Evolutionary conservation across 2,888 invertebrate genomes (phyloP).

Genomic region (Drosophila borborema): DNA sequence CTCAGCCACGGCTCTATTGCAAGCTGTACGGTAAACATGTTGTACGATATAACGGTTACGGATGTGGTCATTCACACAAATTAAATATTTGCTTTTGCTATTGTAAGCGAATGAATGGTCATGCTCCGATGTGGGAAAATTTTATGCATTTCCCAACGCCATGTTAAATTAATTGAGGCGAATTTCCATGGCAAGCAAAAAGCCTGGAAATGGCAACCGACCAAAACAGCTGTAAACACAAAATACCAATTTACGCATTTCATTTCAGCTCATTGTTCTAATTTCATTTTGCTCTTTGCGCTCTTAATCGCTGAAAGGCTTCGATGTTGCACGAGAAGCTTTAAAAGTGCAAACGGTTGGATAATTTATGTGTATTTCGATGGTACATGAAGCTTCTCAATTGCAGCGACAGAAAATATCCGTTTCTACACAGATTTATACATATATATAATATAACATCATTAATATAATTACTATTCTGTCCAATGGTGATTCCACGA

Average conservation of each 20-base stretch:
- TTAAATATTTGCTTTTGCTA: conserved; percentile 61
- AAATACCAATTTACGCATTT: conserved; percentile 32
- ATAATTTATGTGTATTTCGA: conserved; percentile 5
- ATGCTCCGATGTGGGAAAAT: conserved; percentile 6
- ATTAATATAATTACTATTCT: too few relatives aligned
- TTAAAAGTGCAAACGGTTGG: background rate
- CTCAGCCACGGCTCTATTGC: background rate
- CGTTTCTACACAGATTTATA: background rate
- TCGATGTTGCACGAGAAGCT: background rate
- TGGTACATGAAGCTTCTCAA: background rate
- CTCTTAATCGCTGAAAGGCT: conserved; percentile 1
- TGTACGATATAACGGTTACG: conserved; percentile 36
- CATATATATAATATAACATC: background rate
- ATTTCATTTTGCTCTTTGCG: background rate
- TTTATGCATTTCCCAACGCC: conserved; percentile 32
- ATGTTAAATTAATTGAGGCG: conserved; percentile 56
- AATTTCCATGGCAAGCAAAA: conserved; percentile 21
- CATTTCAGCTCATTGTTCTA: conserved; percentile 8
- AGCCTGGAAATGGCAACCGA: background rate
- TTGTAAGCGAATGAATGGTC: conserved; percentile 26
- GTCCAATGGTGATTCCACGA: too few relatives aligned
- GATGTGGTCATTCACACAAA: conserved; percentile 64
- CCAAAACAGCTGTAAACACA: conserved; percentile 25
- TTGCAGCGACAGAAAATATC: background rate
- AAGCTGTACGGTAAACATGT: conserved; percentile 52